Evolutionary conservation across 2,113 vertebrate species (phyloP).

Genomic region (Baryphthengus martii): DNA sequence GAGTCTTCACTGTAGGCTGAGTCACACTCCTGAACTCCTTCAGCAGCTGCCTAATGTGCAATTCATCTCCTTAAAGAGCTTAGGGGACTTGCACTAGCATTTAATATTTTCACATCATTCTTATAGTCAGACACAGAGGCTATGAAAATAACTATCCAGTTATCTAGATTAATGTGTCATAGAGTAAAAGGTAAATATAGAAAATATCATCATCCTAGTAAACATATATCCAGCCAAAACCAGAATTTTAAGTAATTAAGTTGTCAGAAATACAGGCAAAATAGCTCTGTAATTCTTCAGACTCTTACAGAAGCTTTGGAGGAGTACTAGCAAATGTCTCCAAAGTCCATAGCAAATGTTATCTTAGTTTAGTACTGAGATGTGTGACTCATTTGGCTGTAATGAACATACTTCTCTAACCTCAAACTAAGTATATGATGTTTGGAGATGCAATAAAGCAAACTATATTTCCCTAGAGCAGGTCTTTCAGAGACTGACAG

Average conservation of each 20-base stretch:
- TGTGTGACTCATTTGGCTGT: background rate
- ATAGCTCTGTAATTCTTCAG: background rate
- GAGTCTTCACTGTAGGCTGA: background rate
- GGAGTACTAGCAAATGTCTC: background rate
- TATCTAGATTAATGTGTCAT: background rate
- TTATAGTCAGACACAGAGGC: background rate
- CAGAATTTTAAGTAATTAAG: constrained; percentile 19
- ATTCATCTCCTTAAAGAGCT: background rate
- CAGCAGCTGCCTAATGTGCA: background rate
- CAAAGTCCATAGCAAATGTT: background rate
- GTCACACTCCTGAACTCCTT: background rate
- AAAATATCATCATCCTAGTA: background rate
- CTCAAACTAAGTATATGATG: background rate
- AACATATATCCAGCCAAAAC: background rate
- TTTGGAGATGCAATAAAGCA: background rate
- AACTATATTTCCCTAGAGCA: background rate
- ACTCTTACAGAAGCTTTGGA: background rate
- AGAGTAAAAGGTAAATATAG: background rate
- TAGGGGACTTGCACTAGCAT: background rate
- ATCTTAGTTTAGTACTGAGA: background rate
- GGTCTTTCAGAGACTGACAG: background rate
- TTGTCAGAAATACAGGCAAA: background rate
- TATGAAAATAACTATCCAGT: background rate
- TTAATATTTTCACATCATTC: background rate
- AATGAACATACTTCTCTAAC: background rate